Base-by-base conservation (phyloP, 1,140 invertebrate species). In the Phenacoccus solenopsis region DNA sequence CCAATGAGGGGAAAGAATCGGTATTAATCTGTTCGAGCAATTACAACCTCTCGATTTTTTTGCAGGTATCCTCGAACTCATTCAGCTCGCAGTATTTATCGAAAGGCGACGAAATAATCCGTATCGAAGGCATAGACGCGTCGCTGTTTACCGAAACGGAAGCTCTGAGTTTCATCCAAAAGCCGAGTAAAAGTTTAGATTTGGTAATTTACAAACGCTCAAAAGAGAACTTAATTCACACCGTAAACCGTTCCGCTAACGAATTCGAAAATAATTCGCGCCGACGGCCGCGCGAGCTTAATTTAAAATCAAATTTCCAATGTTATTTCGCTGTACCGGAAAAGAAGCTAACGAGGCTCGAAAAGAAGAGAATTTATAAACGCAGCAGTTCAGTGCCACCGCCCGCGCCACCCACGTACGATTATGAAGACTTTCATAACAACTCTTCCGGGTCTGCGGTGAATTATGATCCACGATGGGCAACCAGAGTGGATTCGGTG, bases 61-160 rank as follows among this genome's bases (percentile, higher is more conserved):
- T 25, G 2, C 59, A 64, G 59, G 25, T 64, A 24, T 27, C 21
- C 4, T 2, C 10, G 10, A 64, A 64, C 59, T 64, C 59, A 25
- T 64, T 64, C 59, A 25, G 59, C 25, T 64, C 59, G 59, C 59
- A 64, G 25, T 64, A 64, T 27, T 27, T 64, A 27, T 64, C 59
- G 9, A 24, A 24, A 3, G 59, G 25, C 2, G 59, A 64, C 21
- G 22, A 27, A 25, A 64, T 64, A 9, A 20, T 64, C 2, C 59
- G 21, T 10, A 64, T 64, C 59, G 59, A 64, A 64, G 59, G 59
- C 25, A 64, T 64, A 24, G 59, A 64, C 21, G 59, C 25, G 2
- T 24, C 21, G 4, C 25, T 64, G 16, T 27, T 64, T 16, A 25
- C 59, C 4, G 59, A 24, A 27, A 16, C 59, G 10, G 59, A 64